phyloP scores from a whole-genome alignment of 2,113 vertebrate species.

The Cyprinodon tularosa region DNA sequence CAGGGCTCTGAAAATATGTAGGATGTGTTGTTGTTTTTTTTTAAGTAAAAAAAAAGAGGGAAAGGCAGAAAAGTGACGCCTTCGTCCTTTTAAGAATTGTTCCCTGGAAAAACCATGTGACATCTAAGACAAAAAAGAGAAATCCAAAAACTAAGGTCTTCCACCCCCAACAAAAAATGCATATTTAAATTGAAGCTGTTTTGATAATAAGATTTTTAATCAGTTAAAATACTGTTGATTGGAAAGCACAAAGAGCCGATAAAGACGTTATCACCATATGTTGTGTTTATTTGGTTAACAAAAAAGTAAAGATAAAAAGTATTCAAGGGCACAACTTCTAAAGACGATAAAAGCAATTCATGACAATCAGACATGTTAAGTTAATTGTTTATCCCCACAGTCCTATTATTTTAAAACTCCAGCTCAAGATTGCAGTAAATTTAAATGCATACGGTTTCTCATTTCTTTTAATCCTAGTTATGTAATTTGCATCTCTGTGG shows the following conservation, averaged over 20 bases:
- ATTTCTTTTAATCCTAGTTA: background rate
- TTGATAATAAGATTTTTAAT: slow-evolving; percentile 11
- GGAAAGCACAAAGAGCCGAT: too few species aligned
- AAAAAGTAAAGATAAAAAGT: too few species aligned
- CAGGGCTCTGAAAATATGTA: slow-evolving; percentile 62
- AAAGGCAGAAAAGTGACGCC: slow-evolving; percentile 11
- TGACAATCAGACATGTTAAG: background rate
- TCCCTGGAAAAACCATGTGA: slow-evolving; percentile 26
- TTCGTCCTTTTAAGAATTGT: slow-evolving; percentile 25
- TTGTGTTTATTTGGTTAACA: too few species aligned
- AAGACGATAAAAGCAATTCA: background rate
- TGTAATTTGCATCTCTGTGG: too few species aligned
- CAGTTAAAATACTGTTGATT: slow-evolving; percentile 1
- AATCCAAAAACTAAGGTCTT: slow-evolving; percentile 25
- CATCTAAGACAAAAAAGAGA: slow-evolving; percentile 21
- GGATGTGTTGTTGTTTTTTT: slow-evolving; percentile 54
- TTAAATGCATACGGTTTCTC: too few species aligned
- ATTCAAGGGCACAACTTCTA: background rate
- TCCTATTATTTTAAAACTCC: too few species aligned
- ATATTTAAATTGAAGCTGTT: slow-evolving; percentile 33
- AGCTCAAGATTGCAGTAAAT: too few species aligned
- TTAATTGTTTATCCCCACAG: background rate
- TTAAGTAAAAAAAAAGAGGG: slow-evolving; percentile 17
- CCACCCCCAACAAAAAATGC: slow-evolving; percentile 7
- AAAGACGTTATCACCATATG: too few species aligned